Base-by-base conservation (phyloP, 2,113 vertebrate genomes). In the Gambusia holbrooki region DNA sequence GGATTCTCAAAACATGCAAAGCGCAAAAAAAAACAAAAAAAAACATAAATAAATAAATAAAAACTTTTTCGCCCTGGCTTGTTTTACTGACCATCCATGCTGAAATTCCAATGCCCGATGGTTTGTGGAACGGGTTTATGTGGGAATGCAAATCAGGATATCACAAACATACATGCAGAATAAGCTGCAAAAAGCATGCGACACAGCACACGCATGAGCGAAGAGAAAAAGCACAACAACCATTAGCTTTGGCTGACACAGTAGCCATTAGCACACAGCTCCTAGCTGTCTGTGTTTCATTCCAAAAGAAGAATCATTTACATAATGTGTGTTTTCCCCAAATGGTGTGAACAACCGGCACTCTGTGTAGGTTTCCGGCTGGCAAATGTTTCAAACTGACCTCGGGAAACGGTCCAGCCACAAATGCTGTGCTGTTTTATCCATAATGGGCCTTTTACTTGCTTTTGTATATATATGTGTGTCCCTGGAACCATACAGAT, bases 331-430 rank as follows among this genome's bases (percentile, higher is more conserved):
- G 92, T 93, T 91, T 93, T 89, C 90, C 90, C 91, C 87, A 92
- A 90, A 90, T 86, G 76, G 78, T 90, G 92, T 90, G 92, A 92
- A 93, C 93, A 93, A 93, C 88, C 84, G 79, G 69, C 87, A 90
- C 90, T 90, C 83, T 93, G 90, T 94, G 89, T 90, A 88, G 88
- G 90, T 92, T 93, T 93, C 88, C 88, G 86, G 90, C 89, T 92
- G 93, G 89, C 89, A 93, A 94, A 93, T 93, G 92, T 93, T 94
- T 94, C 88, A 92, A 93, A 92, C 92, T 94, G 94, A 95, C 94
- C 94, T 93, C 84, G 80, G 88, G 92, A 94, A 92, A 84, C 88
- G 90, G 87, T 90, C 91, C 92, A 92, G 91, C 91, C 58, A 84
- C 87, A 90, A 92, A 91, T 77, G 81, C 77, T 76, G 80, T 30